Evolutionary conservation across 1,140 invertebrate genomes (phyloP).

Genomic region (honey bee (Apis mellifera)): Amel_HAv3.1 CM009931.2:24080501-24081000

Average conservation of each 20-base stretch:
- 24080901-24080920: constrained; percentile 2
- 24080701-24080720: neutral
- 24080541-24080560: constrained; percentile 70
- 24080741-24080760: constrained; percentile 2
- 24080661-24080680: neutral
- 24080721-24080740: constrained; percentile 5
- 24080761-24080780: neutral
- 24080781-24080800: constrained; percentile 1
- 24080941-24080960: neutral
- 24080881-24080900: constrained; percentile 11
- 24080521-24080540: constrained; percentile 69
- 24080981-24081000: neutral
- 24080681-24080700: constrained; percentile 29
- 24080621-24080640: constrained; percentile 2
- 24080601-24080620: constrained; percentile 1
- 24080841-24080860: constrained; percentile 21
- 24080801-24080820: constrained; percentile 8
- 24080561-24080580: constrained; percentile 56
- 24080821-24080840: constrained; percentile 36
- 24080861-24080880: constrained; percentile 25
- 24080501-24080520: constrained; percentile 38
- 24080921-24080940: neutral
- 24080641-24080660: neutral
- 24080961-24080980: neutral
- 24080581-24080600: constrained; percentile 58